These are phyloP conservation scores for Tenthredo scrophulariae DNA, from an alignment of 2,888 invertebrate species.

Conservation along the genomic window DNA sequence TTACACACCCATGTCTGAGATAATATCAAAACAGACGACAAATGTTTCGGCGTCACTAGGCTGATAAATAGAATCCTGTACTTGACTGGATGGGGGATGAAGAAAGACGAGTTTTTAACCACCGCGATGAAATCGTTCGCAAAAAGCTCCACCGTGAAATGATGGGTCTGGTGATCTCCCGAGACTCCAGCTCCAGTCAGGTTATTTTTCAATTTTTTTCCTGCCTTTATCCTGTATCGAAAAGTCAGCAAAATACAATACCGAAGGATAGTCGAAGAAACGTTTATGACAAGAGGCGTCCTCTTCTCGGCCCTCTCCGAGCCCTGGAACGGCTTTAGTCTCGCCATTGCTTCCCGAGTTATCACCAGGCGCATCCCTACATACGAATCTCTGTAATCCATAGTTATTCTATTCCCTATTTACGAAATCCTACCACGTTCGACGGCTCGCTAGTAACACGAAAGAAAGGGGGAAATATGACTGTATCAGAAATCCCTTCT, in stretches of 20 bases:
- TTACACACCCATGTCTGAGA: background rate
- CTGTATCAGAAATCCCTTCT: background rate
- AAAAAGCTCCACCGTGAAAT: background rate
- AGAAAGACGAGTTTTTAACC: slow-evolving; percentile 29
- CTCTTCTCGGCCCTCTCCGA: background rate
- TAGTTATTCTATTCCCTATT: slow-evolving; percentile 14
- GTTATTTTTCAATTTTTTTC: background rate
- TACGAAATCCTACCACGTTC: background rate
- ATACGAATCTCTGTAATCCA: slow-evolving; percentile 46
- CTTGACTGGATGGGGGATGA: background rate
- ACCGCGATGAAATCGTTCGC: slow-evolving; percentile 19
- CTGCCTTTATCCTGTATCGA: background rate
- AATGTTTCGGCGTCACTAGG: slow-evolving; percentile 25
- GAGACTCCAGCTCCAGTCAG: background rate
- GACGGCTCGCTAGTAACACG: background rate
- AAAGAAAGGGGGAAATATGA: background rate
- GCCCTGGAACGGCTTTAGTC: background rate
- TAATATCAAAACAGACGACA: slow-evolving; percentile 3
- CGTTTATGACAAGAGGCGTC: slow-evolving; percentile 22
- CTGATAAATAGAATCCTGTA: slow-evolving; percentile 18
- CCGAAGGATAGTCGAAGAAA: background rate
- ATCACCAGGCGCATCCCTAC: slow-evolving; percentile 27
- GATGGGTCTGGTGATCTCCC: background rate
- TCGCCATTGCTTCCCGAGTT: slow-evolving; percentile 5
- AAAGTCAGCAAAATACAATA: slow-evolving; percentile 10